Base-by-base conservation (phyloP, 2,888 invertebrate species). In the Hirtodrosophila duncani region DNA sequence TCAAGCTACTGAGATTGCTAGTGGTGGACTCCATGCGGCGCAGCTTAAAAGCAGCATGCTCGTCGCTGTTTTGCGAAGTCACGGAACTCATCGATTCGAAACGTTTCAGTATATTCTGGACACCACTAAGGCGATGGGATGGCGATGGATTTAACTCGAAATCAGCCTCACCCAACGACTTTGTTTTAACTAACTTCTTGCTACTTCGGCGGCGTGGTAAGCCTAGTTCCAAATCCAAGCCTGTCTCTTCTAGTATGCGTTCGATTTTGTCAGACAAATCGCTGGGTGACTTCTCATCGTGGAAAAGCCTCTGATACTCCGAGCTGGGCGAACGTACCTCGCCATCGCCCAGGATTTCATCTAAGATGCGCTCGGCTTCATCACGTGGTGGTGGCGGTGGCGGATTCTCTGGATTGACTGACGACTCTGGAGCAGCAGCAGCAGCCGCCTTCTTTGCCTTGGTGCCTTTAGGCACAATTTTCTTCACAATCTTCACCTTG, bases 241-340 rank as follows among this genome's bases (percentile, higher is more conserved):
- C 85, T 0, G 82, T 82, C 39, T 85, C 85, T 43, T 83, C 82
- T 2, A 85, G 68, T 7, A 87, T 83, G 2, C 71, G 80, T 44
- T 87, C 86, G 29, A 87, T 84, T 55, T 84, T 85, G 29, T 87
- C 87, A 0, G 86, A 85, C 3, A 87, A 63, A 67, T 86, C 86
- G 39, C 86, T 86, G 1, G 86, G 86, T 0, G 86, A 86, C 52
- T 84, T 86, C 46, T 86, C 86, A 20, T 83, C 85, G 7, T 82
- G 79, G 34, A 87, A 87, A 0, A 87, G 65, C 3, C 83, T 71
- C 13, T 83, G 83, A 60, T 86, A 87, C 13, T 87, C 87, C 2
- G 81, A 57, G 14, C 85, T 87, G 9, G 86, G 85, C 1, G 87
- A 86, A 16, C 84, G 79, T 10, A 66, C 57, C 1, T 65, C 79